A percentile compares a stretch with the other conserved stretches of the same genome.
phyloP scores from a whole-genome alignment of 2,797 vertebrate species.

The Prionace glauca region DNA sequence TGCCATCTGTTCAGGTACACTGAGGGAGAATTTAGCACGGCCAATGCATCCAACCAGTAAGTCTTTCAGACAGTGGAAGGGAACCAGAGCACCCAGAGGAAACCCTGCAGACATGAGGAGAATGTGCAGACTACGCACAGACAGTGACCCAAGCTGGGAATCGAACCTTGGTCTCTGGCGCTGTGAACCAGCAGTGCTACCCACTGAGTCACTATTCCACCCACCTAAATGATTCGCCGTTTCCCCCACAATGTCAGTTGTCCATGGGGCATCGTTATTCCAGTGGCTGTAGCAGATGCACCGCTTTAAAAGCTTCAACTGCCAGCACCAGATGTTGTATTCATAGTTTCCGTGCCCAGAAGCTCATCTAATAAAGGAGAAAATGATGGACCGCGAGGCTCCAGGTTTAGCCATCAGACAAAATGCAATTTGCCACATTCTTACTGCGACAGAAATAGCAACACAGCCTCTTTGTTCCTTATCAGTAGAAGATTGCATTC shows the following conservation, averaged over 20 bases:
- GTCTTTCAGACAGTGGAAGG: no score
- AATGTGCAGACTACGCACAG: no score
- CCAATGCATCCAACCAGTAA: no score
- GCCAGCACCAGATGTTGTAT: not conserved
- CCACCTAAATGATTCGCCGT: no score
- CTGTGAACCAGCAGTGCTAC: no score
- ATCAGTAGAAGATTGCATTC: not conserved
- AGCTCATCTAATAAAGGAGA: not conserved
- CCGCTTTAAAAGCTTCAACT: not conserved
- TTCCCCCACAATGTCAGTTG: not conserved
- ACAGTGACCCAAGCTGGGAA: no score
- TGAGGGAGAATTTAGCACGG: no score
- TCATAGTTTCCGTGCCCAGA: not conserved
- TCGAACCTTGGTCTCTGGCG: no score
- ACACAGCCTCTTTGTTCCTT: not conserved
- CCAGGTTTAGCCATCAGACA: not conserved
- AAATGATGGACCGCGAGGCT: not conserved
- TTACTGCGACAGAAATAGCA: slow-evolving; percentile 6
- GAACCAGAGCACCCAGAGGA: no score
- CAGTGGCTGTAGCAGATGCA: not conserved
- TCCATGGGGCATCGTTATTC: not conserved
- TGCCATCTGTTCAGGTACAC: no score
- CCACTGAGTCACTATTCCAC: no score
- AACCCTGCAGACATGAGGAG: no score
- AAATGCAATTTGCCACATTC: slow-evolving; percentile 2